phyloP scores from a whole-genome alignment of 2,113 vertebrate species.

The Megalops atlanticus region DNA sequence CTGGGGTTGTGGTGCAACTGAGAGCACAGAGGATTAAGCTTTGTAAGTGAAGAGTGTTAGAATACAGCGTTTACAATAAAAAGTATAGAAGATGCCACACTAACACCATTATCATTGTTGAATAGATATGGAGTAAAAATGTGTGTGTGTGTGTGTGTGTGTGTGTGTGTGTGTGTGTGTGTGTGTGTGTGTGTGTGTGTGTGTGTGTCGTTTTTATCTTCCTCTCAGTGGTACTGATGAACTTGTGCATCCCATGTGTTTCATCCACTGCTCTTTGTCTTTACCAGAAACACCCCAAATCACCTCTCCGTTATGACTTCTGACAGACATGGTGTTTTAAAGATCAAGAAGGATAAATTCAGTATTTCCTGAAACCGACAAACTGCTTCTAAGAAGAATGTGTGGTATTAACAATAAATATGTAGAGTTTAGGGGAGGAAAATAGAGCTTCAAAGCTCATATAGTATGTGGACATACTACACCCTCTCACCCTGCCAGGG shows the following conservation, averaged over 20 bases:
- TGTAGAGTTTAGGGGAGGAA: too few relatives aligned
- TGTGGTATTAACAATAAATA: too few relatives aligned
- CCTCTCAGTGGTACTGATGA: too few relatives aligned
- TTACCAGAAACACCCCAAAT: background rate
- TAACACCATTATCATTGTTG: too few relatives aligned
- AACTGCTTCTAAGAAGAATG: constrained; percentile 41
- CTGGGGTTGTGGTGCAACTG: background rate
- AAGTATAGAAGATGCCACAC: too few relatives aligned
- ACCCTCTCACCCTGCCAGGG: too few relatives aligned
- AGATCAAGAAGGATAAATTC: constrained; percentile 58
- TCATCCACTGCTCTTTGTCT: too few relatives aligned
- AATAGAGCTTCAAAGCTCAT: too few relatives aligned
- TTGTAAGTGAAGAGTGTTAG: background rate
- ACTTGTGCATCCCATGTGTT: background rate
- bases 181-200: background rate
- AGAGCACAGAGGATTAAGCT: background rate
- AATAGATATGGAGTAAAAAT: too few relatives aligned
- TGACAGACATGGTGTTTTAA: background rate
- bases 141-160: background rate
- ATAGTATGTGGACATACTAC: too few relatives aligned
- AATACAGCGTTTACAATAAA: background rate
- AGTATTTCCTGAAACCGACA: constrained; percentile 56
- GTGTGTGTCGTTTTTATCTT: too few relatives aligned
- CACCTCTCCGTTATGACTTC: background rate
- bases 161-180: constrained; percentile 15